Conservation (phyloP, 1,140 invertebrate genomes). For the Archegozetes longisetosus region DNA sequence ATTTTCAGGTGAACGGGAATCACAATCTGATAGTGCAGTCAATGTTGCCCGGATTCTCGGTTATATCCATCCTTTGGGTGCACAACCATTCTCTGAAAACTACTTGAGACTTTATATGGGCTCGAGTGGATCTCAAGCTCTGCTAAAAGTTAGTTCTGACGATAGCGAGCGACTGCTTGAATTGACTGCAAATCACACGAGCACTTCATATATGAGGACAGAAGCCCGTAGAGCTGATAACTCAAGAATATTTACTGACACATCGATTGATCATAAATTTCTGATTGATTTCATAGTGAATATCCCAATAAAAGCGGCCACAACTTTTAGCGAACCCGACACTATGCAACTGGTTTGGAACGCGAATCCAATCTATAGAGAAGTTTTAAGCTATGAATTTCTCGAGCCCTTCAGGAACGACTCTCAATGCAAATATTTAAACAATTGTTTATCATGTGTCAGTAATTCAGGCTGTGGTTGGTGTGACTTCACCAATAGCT, state of each 20-base stretch:
- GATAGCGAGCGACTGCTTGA: conserved; percentile 26
- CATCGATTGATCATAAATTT: conserved; percentile 19
- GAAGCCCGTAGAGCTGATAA: conserved; percentile 16
- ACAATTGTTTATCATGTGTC: conserved; percentile 68
- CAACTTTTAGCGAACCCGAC: conserved; percentile 13
- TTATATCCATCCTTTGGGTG: conserved; percentile 53
- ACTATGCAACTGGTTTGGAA: conserved; percentile 20
- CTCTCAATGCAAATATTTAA: not conserved
- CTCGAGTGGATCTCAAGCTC: conserved; percentile 20
- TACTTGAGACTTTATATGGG: conserved; percentile 22
- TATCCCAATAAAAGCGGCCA: conserved; percentile 8
- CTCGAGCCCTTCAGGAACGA: not conserved
- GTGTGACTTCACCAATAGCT: conserved; percentile 43
- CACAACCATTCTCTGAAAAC: conserved; percentile 46
- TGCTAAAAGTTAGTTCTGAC: too few species aligned
- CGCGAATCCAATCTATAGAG: conserved; percentile 1
- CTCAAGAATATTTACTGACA: conserved; percentile 18
- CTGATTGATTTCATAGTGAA: conserved; percentile 22
- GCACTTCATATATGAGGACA: conserved; percentile 9
- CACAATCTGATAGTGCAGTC: conserved; percentile 40
- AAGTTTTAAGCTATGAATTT: not conserved
- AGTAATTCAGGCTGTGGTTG: conserved; percentile 76
- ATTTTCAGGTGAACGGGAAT: too few species aligned
- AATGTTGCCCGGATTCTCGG: conserved; percentile 47
- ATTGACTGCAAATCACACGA: conserved; percentile 22